Conservation (phyloP, 2,113 vertebrate species). For the Dromiciops gliroides region DNA sequence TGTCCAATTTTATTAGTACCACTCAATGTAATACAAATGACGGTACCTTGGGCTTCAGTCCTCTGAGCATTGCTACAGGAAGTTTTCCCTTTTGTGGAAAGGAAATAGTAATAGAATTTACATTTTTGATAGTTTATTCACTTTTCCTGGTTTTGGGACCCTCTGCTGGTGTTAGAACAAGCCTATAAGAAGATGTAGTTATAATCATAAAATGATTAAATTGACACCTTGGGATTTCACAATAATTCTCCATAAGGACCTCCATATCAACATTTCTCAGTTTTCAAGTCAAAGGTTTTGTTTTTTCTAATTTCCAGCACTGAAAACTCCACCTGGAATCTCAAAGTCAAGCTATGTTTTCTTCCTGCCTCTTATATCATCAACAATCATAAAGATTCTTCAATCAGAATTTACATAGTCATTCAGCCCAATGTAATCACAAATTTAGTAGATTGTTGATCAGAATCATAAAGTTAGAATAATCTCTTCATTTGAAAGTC, state of each 20-base stretch:
- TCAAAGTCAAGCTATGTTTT: constrained; percentile 45
- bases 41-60: background rate
- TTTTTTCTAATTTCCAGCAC: constrained; percentile 49
- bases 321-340: constrained; percentile 24
- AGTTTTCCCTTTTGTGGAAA: background rate
- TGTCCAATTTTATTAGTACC: background rate
- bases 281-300: constrained; percentile 45
- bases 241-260: constrained; percentile 45
- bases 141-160: background rate
- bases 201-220: constrained; percentile 31
- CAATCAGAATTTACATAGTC: constrained; percentile 21
- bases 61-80: background rate
- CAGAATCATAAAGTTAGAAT: background rate
- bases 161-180: constrained; percentile 4
- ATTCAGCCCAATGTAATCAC: constrained; percentile 6
- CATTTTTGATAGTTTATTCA: background rate
- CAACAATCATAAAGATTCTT: constrained; percentile 18
- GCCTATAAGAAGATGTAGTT: background rate
- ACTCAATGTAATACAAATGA: background rate
- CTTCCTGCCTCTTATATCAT: background rate
- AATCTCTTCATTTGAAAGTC: background rate
- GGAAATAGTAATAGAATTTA: background rate
- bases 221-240: constrained; percentile 36
- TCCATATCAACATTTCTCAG: constrained; percentile 19
- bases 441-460: background rate